Conservation (phyloP, 2,888 invertebrate species). For the Thelaira solivaga region DNA sequence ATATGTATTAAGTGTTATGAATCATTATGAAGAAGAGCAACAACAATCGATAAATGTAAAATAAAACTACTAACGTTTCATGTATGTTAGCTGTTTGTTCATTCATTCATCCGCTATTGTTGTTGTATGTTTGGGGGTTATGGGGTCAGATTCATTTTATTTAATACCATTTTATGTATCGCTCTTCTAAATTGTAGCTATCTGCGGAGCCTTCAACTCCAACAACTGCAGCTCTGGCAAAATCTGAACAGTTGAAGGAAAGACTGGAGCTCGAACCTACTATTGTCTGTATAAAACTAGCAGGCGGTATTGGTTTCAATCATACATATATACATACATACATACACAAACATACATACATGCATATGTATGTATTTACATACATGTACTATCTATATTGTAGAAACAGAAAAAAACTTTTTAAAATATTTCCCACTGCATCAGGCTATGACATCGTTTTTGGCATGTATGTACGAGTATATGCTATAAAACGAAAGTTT, state of each 20-base stretch:
- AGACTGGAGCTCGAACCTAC: conserved; percentile 1
- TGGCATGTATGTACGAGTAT: not conserved
- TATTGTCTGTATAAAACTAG: not conserved
- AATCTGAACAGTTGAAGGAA: conserved; percentile 5
- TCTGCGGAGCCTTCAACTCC: not conserved
- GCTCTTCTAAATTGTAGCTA: not conserved
- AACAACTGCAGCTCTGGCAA: conserved; percentile 10
- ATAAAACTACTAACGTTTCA: conserved; percentile 31
- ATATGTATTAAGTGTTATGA: not conserved
- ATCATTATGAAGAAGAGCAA: conserved; percentile 9
- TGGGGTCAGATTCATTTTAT: conserved; percentile 60
- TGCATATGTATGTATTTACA: not conserved
- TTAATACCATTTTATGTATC: conserved; percentile 43
- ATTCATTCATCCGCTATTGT: not conserved
- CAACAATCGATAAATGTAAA: conserved; percentile 40
- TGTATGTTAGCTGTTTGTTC: conserved; percentile 14
- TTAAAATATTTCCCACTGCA: conserved; percentile 24
- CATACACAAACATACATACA: not conserved
- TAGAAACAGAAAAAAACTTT: conserved; percentile 1
- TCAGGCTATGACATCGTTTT: not conserved
- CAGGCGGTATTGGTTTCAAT: conserved; percentile 10
- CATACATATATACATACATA: not conserved
- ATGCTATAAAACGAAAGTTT: conserved; percentile 34
- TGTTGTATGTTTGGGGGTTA: conserved; percentile 55
- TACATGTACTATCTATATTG: too few species aligned